Conservation (phyloP, 2,797 vertebrate species). For the Cossypha dichroa region DNA sequence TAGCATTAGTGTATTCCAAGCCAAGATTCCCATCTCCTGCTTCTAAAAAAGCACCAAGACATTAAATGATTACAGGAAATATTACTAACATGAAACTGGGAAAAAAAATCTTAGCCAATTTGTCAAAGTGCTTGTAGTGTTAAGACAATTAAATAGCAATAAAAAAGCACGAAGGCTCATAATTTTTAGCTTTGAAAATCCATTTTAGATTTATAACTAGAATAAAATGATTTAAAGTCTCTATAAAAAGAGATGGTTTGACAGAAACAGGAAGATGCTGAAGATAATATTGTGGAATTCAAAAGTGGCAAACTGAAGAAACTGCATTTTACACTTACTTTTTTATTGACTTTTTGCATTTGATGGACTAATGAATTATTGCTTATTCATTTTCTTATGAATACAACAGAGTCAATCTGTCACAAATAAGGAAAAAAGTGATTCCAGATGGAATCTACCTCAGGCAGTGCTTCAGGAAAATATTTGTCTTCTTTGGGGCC, state of each 20-base stretch:
- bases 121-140: not conserved
- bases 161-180: not conserved
- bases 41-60: not conserved
- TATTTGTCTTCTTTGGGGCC: not conserved
- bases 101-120: not conserved
- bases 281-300: not conserved
- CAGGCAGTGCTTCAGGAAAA: not conserved
- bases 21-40: not conserved
- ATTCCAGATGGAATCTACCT: not conserved
- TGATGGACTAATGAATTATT: not conserved
- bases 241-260: not conserved
- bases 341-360: not conserved
- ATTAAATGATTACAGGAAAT: not conserved
- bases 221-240: slow-evolving; percentile 1
- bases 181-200: not conserved
- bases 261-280: not conserved
- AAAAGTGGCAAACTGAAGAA: not conserved
- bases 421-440: not conserved
- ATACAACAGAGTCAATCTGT: not conserved
- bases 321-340: not conserved
- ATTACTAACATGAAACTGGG: not conserved
- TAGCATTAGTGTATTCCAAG: not conserved
- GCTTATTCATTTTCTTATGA: not conserved
- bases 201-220: not conserved
- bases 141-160: slow-evolving; percentile 7